phyloP scores from a whole-genome alignment of 2,888 invertebrate genomes.

The Crioceris asparagi region DNA sequence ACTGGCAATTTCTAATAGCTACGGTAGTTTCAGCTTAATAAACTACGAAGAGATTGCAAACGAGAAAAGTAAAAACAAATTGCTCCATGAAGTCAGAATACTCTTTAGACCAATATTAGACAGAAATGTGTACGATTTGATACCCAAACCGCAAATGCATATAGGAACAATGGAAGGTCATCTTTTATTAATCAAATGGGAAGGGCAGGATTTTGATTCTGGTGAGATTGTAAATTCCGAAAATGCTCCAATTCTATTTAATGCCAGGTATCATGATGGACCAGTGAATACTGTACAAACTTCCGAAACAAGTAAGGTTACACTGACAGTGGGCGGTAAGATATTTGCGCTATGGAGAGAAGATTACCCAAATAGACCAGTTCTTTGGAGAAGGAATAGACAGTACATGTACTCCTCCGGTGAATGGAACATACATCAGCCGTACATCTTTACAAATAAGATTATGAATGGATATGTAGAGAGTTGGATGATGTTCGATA shows the following conservation, averaged over 20 bases:
- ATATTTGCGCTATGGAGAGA: conserved; percentile 39
- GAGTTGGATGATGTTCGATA: conserved; percentile 66
- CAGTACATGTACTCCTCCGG: conserved; percentile 48
- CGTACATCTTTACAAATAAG: conserved; percentile 16
- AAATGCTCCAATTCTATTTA: conserved; percentile 39
- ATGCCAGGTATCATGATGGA: conserved; percentile 55
- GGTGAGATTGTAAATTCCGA: conserved; percentile 53
- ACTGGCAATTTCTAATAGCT: conserved; percentile 19
- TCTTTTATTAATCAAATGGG: conserved; percentile 56
- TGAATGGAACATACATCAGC: conserved; percentile 49
- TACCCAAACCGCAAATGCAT: conserved; percentile 12
- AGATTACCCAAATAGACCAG: conserved; percentile 47
- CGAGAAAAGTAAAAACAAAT: conserved; percentile 11
- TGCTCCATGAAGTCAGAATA: conserved; percentile 17
- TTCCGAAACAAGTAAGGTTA: conserved; percentile 6
- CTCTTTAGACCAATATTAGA: conserved; percentile 18
- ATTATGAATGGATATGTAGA: conserved; percentile 38
- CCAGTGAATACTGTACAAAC: conserved; percentile 39
- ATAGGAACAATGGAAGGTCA: conserved; percentile 22
- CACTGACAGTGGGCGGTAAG: conserved; percentile 30
- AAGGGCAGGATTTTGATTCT: conserved; percentile 56
- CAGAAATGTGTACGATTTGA: not conserved
- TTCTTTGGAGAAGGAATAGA: conserved; percentile 55
- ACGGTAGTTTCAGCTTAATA: conserved; percentile 14
- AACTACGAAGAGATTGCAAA: conserved; percentile 15